Conservation (phyloP, 2,888 invertebrate genomes). For the Orchestes rusci region DNA sequence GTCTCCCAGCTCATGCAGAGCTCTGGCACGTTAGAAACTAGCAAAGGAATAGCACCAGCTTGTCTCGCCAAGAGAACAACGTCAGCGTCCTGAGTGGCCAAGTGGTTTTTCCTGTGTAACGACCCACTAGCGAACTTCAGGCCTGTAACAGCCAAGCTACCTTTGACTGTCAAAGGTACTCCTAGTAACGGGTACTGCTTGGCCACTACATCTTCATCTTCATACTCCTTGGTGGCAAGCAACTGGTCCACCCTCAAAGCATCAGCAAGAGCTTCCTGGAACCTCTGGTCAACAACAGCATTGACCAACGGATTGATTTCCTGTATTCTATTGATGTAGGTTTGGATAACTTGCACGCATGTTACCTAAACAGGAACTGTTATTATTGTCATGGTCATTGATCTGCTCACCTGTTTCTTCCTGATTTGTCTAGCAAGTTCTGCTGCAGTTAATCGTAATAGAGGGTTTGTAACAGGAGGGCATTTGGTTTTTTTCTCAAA, state of each 20-base stretch:
- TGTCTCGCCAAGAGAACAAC: conserved; percentile 54
- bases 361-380: conserved; percentile 51
- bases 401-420: conserved; percentile 53
- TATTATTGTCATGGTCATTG: background rate
- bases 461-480: conserved; percentile 58
- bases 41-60: conserved; percentile 67
- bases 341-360: conserved; percentile 61
- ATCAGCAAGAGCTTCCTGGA: conserved; percentile 65
- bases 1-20: conserved; percentile 85
- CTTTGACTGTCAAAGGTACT: conserved; percentile 79
- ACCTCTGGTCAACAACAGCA: conserved; percentile 73
- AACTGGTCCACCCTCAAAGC: conserved; percentile 66
- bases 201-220: conserved; percentile 46
- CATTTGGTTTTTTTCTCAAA: conserved; percentile 53
- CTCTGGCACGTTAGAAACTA: conserved; percentile 82
- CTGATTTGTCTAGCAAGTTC: conserved; percentile 65
- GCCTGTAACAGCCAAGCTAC: conserved; percentile 42
- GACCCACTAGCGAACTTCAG: conserved; percentile 65
- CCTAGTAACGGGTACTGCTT: conserved; percentile 61
- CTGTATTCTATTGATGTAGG: conserved; percentile 68
- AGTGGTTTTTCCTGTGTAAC: conserved; percentile 41
- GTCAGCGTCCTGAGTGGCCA: conserved; percentile 60
- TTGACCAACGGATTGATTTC: conserved; percentile 74
- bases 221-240: conserved; percentile 46
- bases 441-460: conserved; percentile 63